Percentiles rank a stretch among this genome's conserved stretches.
Conservation (phyloP, 2,113 vertebrate species). For the Butastur rufipennis region DNA sequence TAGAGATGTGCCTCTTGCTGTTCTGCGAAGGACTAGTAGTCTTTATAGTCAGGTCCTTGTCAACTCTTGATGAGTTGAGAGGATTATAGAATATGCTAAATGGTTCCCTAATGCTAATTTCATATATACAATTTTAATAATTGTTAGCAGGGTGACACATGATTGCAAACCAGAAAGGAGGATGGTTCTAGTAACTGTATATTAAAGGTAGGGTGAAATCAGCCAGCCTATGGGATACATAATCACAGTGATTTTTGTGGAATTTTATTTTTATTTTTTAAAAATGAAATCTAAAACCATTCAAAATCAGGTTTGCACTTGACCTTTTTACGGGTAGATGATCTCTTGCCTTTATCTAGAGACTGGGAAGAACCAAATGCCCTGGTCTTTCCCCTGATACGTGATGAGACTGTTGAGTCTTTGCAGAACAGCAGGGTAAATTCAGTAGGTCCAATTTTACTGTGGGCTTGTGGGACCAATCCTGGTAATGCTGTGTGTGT, state of each 20-base stretch:
- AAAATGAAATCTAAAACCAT: neutral
- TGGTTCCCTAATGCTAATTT: neutral
- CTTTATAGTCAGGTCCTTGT: neutral
- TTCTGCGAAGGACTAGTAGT: neutral
- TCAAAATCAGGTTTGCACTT: neutral
- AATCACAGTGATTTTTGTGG: neutral
- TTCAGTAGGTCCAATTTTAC: neutral
- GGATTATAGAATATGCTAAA: neutral
- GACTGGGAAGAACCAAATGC: accelerated
- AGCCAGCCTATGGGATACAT: neutral
- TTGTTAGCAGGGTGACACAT: neutral
- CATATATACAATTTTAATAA: neutral
- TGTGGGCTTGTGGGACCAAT: neutral
- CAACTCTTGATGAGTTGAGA: neutral
- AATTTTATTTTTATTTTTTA: neutral
- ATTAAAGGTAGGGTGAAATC: neutral
- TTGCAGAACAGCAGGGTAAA: neutral
- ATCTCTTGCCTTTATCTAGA: neutral
- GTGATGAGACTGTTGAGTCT: neutral
- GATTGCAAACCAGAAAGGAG: neutral
- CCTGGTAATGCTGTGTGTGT: neutral
- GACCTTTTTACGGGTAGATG: neutral
- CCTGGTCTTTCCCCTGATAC: neutral
- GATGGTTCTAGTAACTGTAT: neutral
- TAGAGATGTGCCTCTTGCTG: neutral